These are phyloP conservation scores for Drosophila eohydei DNA, from an alignment of 2,888 invertebrate species.

Conservation along the genomic window DNA sequence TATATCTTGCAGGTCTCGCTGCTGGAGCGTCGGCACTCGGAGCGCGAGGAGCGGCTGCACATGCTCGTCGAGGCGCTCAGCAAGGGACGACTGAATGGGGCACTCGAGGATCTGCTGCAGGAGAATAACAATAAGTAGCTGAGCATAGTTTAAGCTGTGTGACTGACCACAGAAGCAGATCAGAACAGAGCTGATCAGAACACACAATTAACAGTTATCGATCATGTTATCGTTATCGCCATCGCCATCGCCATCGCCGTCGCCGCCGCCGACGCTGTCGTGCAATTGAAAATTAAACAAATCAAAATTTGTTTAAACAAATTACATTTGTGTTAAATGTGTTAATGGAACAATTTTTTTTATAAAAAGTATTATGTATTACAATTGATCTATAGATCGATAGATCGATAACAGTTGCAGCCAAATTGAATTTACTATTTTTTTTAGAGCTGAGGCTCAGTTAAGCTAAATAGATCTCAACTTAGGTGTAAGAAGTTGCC, in stretches of 20 bases:
- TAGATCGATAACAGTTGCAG: constrained; percentile 28
- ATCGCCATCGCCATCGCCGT: not conserved
- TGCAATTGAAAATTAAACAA: constrained; percentile 16
- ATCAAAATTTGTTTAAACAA: constrained; percentile 30
- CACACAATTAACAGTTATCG: not conserved
- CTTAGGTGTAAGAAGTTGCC: constrained; percentile 3
- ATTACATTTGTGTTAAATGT: constrained; percentile 35
- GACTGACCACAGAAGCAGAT: not conserved
- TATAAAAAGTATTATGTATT: constrained; percentile 21
- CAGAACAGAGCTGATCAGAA: too few relatives aligned
- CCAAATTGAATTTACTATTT: constrained; percentile 36
- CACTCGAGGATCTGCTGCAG: constrained; percentile 82
- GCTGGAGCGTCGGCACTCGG: constrained; percentile 84
- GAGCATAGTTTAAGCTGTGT: not conserved
- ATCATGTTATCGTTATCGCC: constrained; percentile 11
- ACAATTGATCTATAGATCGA: constrained; percentile 19
- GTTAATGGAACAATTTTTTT: constrained; percentile 20
- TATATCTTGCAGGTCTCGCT: constrained; percentile 81
- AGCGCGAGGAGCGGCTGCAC: constrained; percentile 85
- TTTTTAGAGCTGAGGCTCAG: constrained; percentile 2
- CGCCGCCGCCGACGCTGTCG: not conserved
- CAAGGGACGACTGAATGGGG: constrained; percentile 84
- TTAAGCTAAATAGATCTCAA: constrained; percentile 6
- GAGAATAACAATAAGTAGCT: constrained; percentile 83
- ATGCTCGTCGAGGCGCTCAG: constrained; percentile 85